Evolutionary conservation across 2,113 vertebrate genomes (phyloP).

Genomic region (Labrus mixtus): DNA sequence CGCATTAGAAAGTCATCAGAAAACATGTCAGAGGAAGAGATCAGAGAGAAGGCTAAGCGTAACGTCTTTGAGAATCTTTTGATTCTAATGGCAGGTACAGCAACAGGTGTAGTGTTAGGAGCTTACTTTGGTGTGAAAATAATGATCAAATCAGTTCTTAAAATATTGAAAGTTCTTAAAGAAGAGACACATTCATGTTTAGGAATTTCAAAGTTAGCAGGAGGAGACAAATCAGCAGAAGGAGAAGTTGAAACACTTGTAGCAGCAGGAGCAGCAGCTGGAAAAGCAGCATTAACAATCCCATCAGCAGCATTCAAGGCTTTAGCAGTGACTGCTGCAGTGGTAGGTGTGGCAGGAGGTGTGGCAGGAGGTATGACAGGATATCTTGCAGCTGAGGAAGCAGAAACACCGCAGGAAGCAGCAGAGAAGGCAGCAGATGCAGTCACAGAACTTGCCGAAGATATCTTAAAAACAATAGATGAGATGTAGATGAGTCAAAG

Average conservation of each 20-base stretch:
- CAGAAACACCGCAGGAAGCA: background rate
- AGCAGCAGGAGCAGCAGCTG: background rate
- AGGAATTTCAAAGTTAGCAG: too few relatives aligned
- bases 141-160: background rate
- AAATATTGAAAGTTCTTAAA: too few relatives aligned
- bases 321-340: background rate
- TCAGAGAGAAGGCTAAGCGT: constrained; percentile 65
- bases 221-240: background rate
- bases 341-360: background rate
- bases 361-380: background rate
- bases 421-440: background rate
- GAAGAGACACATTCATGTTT: too few relatives aligned
- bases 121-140: background rate
- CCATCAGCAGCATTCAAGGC: background rate
- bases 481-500: too few relatives aligned
- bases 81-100: background rate
- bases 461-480: too few relatives aligned
- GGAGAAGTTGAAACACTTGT: too few relatives aligned
- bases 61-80: background rate
- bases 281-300: too few relatives aligned
- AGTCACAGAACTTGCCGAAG: background rate
- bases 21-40: background rate
- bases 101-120: constrained; percentile 29
- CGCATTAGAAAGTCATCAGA: background rate
- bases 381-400: constrained; percentile 9